A percentile compares a stretch with the other conserved stretches of the same genome.
phyloP scores from a whole-genome alignment of 2,797 vertebrate genomes.

The Urophycis tenuis region DNA sequence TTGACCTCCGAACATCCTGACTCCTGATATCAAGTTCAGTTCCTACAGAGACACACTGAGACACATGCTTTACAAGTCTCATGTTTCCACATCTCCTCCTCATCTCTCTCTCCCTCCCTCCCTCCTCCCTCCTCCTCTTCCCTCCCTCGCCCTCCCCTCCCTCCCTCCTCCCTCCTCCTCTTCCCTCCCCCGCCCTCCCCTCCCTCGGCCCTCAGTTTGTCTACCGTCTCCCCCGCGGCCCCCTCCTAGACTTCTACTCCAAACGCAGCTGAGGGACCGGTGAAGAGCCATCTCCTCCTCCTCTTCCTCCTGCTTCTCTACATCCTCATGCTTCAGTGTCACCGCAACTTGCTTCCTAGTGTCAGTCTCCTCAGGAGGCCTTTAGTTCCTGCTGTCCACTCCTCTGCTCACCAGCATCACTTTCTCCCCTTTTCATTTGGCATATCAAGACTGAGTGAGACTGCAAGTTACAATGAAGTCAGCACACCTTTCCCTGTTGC shows the following conservation, averaged over 20 bases:
- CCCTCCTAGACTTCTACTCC: constrained; percentile 74
- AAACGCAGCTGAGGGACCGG: constrained; percentile 80
- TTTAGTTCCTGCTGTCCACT: constrained; percentile 33
- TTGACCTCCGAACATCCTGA: too few species aligned
- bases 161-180: constrained; percentile 9
- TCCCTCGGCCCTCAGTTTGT: constrained; percentile 60
- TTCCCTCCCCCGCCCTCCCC: constrained; percentile 6
- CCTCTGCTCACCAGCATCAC: not conserved
- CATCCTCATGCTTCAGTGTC: constrained; percentile 22
- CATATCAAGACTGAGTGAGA: too few species aligned
- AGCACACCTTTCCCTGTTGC: not conserved
- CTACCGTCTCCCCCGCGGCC: constrained; percentile 70
- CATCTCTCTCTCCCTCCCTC: constrained; percentile 21
- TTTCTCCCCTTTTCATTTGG: not conserved
- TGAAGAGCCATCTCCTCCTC: constrained; percentile 73
- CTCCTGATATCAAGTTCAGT: not conserved
- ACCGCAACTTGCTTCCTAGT: constrained; percentile 56
- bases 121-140: constrained; percentile 61
- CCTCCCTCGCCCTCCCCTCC: constrained; percentile 39
- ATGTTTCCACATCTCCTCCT: constrained; percentile 38
- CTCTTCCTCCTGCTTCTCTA: constrained; percentile 64
- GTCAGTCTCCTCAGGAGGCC: constrained; percentile 46
- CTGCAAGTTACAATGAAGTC: not conserved
- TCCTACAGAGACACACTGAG: not conserved
- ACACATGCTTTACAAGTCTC: not conserved